phyloP scores from a whole-genome alignment of 1,140 invertebrate genomes.

The Steinernema khuongi region DNA sequence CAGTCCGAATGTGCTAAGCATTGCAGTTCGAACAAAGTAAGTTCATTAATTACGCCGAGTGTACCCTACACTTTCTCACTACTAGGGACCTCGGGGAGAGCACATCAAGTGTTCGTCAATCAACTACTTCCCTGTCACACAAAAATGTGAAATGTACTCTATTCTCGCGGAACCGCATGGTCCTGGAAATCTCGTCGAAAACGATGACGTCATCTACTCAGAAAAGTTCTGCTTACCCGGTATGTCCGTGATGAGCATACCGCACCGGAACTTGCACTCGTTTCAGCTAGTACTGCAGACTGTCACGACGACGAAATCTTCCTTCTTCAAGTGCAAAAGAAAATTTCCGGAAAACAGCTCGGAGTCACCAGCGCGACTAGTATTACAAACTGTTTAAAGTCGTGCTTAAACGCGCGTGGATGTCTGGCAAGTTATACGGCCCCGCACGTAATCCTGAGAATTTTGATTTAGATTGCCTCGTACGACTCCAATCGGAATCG shows the following conservation, averaged over 20 bases:
- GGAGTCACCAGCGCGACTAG: background rate
- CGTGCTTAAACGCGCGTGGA: background rate
- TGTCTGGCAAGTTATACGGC: background rate
- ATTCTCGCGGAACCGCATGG: slow-evolving; percentile 40
- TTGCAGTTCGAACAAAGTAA: slow-evolving; percentile 34
- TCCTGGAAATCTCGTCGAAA: slow-evolving; percentile 36
- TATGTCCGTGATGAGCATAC: background rate
- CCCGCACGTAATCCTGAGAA: background rate
- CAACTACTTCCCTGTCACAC: slow-evolving; percentile 33
- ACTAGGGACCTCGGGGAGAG: slow-evolving; percentile 29
- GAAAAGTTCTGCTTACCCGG: slow-evolving; percentile 42
- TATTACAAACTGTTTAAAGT: background rate
- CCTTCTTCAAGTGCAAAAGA: slow-evolving; percentile 36
- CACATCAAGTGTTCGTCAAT: slow-evolving; percentile 34
- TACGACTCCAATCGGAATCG: slow-evolving; percentile 11
- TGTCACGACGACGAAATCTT: slow-evolving; percentile 38
- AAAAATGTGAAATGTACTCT: slow-evolving; percentile 36
- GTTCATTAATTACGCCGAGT: background rate
- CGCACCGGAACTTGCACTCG: background rate
- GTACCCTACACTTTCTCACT: background rate
- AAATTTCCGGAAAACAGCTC: slow-evolving; percentile 4
- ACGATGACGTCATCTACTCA: slow-evolving; percentile 35
- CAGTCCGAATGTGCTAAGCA: slow-evolving; percentile 34
- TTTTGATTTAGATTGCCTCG: background rate
- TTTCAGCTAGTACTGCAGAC: slow-evolving; percentile 26